Evolutionary conservation across 2,888 invertebrate genomes (phyloP).

Genomic region (Deroplatys truncata): DNA sequence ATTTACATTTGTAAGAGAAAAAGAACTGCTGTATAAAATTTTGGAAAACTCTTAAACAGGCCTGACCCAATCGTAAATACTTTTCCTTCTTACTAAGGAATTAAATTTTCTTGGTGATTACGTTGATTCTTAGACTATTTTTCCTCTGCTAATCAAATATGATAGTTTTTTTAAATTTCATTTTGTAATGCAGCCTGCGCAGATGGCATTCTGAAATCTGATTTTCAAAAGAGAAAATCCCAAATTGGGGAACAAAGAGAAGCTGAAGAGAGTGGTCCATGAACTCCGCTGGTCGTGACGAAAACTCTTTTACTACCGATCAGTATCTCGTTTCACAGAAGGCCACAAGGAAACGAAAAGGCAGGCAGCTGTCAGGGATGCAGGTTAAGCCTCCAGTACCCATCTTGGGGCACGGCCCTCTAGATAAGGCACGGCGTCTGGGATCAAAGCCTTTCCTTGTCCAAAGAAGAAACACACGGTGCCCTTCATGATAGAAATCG

Average conservation of each 20-base stretch:
- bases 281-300: neutral
- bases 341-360: neutral
- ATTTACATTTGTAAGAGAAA: too few species aligned
- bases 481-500: conserved; percentile 6
- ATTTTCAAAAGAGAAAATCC: neutral
- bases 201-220: neutral
- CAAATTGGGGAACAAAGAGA: neutral
- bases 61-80: too few species aligned
- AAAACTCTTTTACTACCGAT: neutral
- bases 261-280: neutral
- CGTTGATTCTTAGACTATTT: too few species aligned
- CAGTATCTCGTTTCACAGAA: neutral
- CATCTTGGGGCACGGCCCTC: neutral
- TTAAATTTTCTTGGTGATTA: too few species aligned
- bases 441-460: neutral
- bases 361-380: neutral
- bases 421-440: neutral
- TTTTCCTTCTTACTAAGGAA: too few species aligned
- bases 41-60: too few species aligned
- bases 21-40: too few species aligned
- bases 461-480: neutral
- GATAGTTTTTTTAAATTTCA: too few species aligned
- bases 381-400: neutral
- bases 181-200: neutral
- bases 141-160: too few species aligned